Conservation (phyloP, 1,140 invertebrate species). For the Drosophila ercepeae region DNA sequence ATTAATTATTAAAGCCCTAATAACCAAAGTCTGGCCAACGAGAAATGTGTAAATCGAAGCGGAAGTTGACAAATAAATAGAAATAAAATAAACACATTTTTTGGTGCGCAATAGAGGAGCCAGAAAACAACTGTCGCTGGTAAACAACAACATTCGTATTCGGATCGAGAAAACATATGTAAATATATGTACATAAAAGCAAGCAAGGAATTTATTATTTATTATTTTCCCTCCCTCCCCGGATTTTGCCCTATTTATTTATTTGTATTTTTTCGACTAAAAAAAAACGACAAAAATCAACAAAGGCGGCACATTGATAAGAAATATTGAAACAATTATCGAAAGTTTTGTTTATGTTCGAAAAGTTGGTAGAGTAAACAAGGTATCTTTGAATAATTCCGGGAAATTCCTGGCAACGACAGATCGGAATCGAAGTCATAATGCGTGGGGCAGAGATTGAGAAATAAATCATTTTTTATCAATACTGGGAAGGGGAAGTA, state of each 20-base stretch:
- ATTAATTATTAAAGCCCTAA: conserved; percentile 13
- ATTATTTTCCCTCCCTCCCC: conserved; percentile 16
- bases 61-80: conserved; percentile 67
- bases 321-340: conserved; percentile 40
- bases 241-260: conserved; percentile 14
- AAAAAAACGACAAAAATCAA: conserved; percentile 21
- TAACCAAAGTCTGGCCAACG: conserved; percentile 32
- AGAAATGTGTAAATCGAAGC: conserved; percentile 52
- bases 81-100: conserved; percentile 52
- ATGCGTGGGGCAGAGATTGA: conserved; percentile 9
- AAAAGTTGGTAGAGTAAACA: conserved; percentile 39
- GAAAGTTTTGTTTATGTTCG: conserved; percentile 39
- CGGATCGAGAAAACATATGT: conserved; percentile 46
- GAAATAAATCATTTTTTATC: conserved; percentile 6
- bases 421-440: conserved; percentile 13
- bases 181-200: conserved; percentile 35
- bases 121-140: conserved; percentile 44
- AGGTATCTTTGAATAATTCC: conserved; percentile 21
- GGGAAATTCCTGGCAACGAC: conserved; percentile 6
- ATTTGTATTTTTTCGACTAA: conserved; percentile 9
- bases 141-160: conserved; percentile 29
- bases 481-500: conserved; percentile 5
- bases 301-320: conserved; percentile 26
- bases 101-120: conserved; percentile 46
- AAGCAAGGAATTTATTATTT: conserved; percentile 26